phyloP scores from a whole-genome alignment of 2,797 vertebrate species.

The Saxicola maurus region DNA sequence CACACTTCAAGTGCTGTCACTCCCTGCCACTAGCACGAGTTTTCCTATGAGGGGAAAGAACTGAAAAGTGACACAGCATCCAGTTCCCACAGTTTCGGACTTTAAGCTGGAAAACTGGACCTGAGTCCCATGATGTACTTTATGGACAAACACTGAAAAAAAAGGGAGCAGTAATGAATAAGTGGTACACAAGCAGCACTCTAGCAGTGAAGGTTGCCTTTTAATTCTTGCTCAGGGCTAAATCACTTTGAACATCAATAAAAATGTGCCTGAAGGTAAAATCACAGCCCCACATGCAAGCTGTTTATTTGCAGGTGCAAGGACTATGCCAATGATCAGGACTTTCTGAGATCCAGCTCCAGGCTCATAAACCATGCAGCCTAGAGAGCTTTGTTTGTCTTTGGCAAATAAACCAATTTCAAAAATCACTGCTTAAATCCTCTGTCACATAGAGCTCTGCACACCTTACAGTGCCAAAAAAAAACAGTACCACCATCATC shows the following conservation, averaged over 20 bases:
- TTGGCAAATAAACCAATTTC: background rate
- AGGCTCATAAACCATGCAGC: background rate
- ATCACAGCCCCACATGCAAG: background rate
- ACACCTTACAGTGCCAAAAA: background rate
- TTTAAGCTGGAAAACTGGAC: background rate
- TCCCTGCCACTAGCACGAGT: background rate
- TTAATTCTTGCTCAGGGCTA: background rate
- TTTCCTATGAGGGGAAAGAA: background rate
- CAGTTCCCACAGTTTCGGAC: background rate
- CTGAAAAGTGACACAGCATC: background rate
- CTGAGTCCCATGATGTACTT: background rate
- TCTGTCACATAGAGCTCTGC: background rate
- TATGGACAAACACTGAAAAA: background rate
- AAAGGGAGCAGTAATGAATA: background rate
- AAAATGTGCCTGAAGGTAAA: background rate
- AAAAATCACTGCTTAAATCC: background rate
- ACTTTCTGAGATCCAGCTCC: background rate
- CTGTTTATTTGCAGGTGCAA: background rate
- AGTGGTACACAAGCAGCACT: background rate
- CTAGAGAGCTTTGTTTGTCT: background rate
- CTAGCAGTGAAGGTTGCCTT: accelerated
- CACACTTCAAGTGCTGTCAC: background rate
- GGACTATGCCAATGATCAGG: background rate
- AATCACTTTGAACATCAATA: background rate
- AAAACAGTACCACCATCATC: background rate